Evolutionary conservation across 2,113 vertebrate species (phyloP).

Genomic region (Ibidorhyncha struthersii): DNA sequence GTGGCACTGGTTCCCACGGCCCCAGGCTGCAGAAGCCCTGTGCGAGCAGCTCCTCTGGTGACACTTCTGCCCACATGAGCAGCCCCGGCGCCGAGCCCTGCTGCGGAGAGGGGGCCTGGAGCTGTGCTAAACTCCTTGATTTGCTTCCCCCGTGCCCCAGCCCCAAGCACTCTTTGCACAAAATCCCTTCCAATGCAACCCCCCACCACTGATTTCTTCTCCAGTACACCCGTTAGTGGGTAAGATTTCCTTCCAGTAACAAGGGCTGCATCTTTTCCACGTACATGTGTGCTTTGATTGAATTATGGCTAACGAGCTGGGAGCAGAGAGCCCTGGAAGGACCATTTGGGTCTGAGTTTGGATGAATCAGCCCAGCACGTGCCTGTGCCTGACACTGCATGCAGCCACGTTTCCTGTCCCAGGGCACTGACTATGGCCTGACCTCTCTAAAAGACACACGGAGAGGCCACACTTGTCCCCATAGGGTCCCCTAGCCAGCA

Average conservation of each 20-base stretch:
- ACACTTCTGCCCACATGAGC: rapidly evolving
- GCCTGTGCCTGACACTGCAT: background rate
- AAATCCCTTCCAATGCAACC: background rate
- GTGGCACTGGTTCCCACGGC: background rate
- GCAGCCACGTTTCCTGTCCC: background rate
- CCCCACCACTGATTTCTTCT: background rate
- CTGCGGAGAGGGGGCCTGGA: background rate
- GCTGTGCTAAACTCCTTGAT: background rate
- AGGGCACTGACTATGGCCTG: background rate
- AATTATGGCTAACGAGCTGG: background rate
- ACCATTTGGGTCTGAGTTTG: background rate
- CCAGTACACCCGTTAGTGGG: background rate
- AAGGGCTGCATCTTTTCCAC: background rate
- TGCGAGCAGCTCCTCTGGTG: rapidly evolving
- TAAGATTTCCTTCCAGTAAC: background rate
- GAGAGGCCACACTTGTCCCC: background rate
- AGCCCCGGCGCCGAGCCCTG: rapidly evolving
- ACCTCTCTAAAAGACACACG: background rate
- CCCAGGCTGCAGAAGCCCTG: background rate
- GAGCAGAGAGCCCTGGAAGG: background rate
- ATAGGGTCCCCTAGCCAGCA: rapidly evolving
- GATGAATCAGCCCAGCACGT: background rate
- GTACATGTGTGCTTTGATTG: background rate
- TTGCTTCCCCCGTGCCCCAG: background rate
- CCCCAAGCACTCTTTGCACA: background rate